Conservation (phyloP, 2,113 vertebrate genomes). For the Limanda limanda region DNA sequence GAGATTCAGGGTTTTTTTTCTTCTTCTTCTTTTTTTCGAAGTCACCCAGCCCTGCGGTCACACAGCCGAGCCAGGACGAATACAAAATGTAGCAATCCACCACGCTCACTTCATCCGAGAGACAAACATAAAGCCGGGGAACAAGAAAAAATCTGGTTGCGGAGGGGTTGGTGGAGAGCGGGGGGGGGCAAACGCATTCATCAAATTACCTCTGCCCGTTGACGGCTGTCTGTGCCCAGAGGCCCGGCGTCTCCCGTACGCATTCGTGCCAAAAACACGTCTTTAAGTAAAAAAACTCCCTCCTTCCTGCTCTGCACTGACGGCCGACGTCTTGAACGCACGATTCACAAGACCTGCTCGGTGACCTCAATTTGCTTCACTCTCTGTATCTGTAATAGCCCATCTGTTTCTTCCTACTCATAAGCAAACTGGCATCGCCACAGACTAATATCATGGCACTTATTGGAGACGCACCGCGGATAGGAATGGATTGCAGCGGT, state of each 20-base stretch:
- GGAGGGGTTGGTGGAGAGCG: neutral
- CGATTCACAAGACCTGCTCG: conserved; percentile 64
- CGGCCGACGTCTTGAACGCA: conserved; percentile 30
- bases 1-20: conserved; percentile 27
- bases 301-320: conserved; percentile 27
- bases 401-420: conserved; percentile 72
- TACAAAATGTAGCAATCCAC: conserved; percentile 31
- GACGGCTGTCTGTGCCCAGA: conserved; percentile 65
- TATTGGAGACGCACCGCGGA: conserved; percentile 50
- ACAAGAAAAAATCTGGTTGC: conserved; percentile 67
- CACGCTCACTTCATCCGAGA: conserved; percentile 58
- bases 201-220: conserved; percentile 65
- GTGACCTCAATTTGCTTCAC: conserved; percentile 74
- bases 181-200: conserved; percentile 50
- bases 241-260: conserved; percentile 58
- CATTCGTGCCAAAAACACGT: conserved; percentile 50
- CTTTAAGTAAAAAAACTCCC: conserved; percentile 61
- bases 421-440: conserved; percentile 35
- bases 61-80: conserved; percentile 14
- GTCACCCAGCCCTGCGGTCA: conserved; percentile 30
- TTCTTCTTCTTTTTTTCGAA: neutral
- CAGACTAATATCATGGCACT: conserved; percentile 55
- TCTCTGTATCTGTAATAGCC: conserved; percentile 70
- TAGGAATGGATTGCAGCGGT: conserved; percentile 38
- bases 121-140: conserved; percentile 52